Evolutionary conservation across 2,113 vertebrate species (phyloP), one percentile per base, ranked within the genome.

Genomic region (Forbesichthys agassizii): DNA sequence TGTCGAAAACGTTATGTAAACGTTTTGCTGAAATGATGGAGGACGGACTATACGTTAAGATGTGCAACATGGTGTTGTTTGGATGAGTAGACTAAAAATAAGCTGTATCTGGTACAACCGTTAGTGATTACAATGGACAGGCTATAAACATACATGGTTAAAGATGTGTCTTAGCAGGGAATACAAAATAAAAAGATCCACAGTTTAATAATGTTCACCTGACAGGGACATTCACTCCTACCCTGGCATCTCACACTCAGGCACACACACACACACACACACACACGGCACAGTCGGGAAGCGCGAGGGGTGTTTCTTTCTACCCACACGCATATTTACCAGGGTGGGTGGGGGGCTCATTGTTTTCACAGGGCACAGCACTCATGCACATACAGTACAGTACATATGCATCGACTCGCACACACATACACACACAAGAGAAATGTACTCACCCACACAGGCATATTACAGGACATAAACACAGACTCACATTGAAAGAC

Each of bases 21-120:
- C 93, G 89, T 94, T 91, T 95, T 93, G 90, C 91, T 95, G 95
- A 97, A 96, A 96, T 96, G 90, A 95, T 93, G 36, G 36, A 94
- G 97, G 97, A 99, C 96, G 94, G 96, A 96, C 94, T 95, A 90
- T 93, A 93, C 92, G 88, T 84, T 73, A 84, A 83, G 94, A 93
- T 94, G 94, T 96, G 94, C 93, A 94, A 93, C 80, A 69, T 93
- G 90, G 91, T 86, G 80, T 82, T 71, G 64, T 80, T 81, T 79
- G 68, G 74, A 18, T 93, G 88, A 84, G 69, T 49, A 69, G 80
- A 82, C 83, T 85, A 82, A 91, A 88, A 87, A 85, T 57, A 27
- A 73, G 83, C 71, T 84, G 83, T 79, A 49, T 88, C 49, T 77
- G 90, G 84, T 85, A 73, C 79, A 88, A 61, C 74, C 83, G 82